Conservation (phyloP, 2,888 invertebrate genomes). For the Frankliniella fusca region DNA sequence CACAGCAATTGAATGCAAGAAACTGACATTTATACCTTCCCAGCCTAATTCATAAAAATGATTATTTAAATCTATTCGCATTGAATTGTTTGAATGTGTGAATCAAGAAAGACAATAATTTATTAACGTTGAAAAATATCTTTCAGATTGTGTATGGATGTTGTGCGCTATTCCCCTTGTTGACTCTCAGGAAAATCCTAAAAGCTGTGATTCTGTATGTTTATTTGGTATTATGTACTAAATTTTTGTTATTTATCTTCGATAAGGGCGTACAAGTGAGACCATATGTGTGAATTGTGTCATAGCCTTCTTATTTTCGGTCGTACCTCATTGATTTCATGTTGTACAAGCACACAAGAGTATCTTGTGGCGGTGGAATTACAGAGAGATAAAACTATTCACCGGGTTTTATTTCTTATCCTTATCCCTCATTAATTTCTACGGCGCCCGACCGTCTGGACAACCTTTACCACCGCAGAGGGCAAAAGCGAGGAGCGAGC, state of each 20-base stretch:
- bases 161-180: neutral
- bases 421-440: neutral
- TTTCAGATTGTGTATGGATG: neutral
- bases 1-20: neutral
- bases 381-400: neutral
- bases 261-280: neutral
- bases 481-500: no score
- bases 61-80: neutral
- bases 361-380: slow-evolving; percentile 1
- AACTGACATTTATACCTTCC: no score
- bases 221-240: slow-evolving; percentile 19
- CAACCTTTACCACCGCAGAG: no score
- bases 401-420: neutral
- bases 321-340: neutral
- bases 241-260: slow-evolving; percentile 18
- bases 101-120: slow-evolving; percentile 25
- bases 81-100: neutral
- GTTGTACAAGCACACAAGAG: neutral
- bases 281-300: slow-evolving; percentile 4
- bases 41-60: neutral
- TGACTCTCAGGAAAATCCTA: slow-evolving; percentile 24
- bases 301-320: slow-evolving; percentile 19
- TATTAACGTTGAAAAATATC: slow-evolving; percentile 5
- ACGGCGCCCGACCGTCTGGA: no score
- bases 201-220: slow-evolving; percentile 26